Percentiles rank a stretch among this genome's conserved stretches.
Evolutionary conservation across 2,113 vertebrate genomes (phyloP).

Genomic region (Xyliphius kryptos): DNA sequence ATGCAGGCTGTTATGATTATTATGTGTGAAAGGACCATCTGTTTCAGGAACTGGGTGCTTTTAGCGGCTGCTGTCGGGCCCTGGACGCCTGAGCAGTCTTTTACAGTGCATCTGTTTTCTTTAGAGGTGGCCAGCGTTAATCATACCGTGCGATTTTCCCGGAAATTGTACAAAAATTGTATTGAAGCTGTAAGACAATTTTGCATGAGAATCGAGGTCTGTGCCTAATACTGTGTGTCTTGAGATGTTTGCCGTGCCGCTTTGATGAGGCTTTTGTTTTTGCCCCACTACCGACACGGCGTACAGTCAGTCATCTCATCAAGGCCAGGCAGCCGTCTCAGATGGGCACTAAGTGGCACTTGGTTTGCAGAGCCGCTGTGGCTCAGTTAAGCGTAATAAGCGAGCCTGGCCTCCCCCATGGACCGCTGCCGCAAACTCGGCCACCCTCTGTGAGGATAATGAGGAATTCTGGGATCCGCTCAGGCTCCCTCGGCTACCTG

Average conservation of each 20-base stretch:
- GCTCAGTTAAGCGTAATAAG: conserved; percentile 71
- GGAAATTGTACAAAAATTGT: no score
- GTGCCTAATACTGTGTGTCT: no score
- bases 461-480: conserved; percentile 75
- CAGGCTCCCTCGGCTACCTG: conserved; percentile 69
- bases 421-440: conserved; percentile 58
- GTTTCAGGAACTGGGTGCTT: conserved; percentile 33
- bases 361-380: conserved; percentile 70
- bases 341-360: conserved; percentile 69
- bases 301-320: conserved; percentile 63
- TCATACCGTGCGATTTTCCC: conserved; percentile 17
- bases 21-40: conserved; percentile 44
- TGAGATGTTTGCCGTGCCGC: conserved; percentile 25
- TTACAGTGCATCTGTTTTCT: conserved; percentile 35
- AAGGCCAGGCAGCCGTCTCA: conserved; percentile 56
- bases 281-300: conserved; percentile 52
- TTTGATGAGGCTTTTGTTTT: conserved; percentile 59
- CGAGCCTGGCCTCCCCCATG: conserved; percentile 64
- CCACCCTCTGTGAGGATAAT: conserved; percentile 67
- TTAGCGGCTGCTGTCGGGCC: conserved; percentile 21
- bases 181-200: no score
- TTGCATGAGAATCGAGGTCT: conserved; percentile 6
- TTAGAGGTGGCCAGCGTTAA: conserved; percentile 35
- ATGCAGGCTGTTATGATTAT: conserved; percentile 41
- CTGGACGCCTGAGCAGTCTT: conserved; percentile 21